Evolutionary conservation across 2,797 vertebrate genomes (phyloP).

Genomic region (Mormyrus proboscirostris): DNA sequence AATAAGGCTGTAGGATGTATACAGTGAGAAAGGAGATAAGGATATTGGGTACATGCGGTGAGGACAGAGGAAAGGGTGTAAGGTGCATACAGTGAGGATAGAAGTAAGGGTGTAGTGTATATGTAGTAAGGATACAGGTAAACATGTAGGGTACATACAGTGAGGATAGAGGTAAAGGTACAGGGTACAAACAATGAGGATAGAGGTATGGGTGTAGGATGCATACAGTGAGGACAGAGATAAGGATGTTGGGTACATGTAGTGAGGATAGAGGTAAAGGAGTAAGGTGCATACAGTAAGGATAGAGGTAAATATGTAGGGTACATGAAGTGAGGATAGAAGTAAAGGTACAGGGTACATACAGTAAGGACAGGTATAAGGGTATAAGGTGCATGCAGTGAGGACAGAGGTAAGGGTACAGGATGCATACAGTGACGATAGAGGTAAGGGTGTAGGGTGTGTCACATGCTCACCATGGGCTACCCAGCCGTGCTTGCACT

Average conservation of each 20-base stretch:
- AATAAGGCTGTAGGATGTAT: background rate
- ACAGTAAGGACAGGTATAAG: background rate
- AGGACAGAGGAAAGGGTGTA: background rate
- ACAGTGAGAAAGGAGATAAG: background rate
- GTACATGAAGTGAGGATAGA: too few species aligned
- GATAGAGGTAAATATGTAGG: too few species aligned
- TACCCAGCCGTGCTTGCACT: constrained; percentile 88
- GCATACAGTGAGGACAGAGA: background rate
- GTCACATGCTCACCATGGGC: constrained; percentile 69
- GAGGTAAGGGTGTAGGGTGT: background rate
- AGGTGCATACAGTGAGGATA: background rate
- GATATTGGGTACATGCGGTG: too few species aligned
- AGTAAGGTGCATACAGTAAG: background rate
- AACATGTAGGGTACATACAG: too few species aligned
- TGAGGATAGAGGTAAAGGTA: background rate
- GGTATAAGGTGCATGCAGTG: background rate
- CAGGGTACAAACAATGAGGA: background rate
- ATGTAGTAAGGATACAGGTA: too few species aligned
- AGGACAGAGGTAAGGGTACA: too few species aligned
- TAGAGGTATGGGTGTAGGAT: too few species aligned
- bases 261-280: background rate
- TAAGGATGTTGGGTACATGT: background rate
- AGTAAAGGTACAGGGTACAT: background rate
- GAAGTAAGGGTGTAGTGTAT: background rate
- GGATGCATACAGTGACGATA: too few species aligned